Evolutionary conservation across 2,797 vertebrate genomes (phyloP), one percentile per base, ranked within the genome.

Genomic region (Scarus forsteni): DNA sequence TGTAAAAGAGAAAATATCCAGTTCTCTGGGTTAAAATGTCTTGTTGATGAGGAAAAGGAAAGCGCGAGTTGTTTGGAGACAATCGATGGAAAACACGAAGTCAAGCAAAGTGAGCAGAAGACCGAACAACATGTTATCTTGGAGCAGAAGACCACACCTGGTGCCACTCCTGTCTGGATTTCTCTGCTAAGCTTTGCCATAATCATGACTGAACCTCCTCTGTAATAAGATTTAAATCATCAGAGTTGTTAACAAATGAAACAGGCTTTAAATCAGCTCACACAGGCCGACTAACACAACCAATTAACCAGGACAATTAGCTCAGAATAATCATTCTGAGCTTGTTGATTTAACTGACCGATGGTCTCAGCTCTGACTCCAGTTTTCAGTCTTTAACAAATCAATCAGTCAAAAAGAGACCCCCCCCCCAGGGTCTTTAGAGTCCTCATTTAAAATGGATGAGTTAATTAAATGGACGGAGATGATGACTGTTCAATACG

Each of bases 391-490:
- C 52, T 9, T 39, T 34, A 55, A 18, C 2, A 14, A 6, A 66
- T 66, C 73, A 44, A 52, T 54, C 53, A 51, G n/a, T 45, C 19
- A 19, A 6, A 44, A 48, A 51, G 13, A 19, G n/a, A 16, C 15
- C 9, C n/a, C 14, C 44, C 15, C 14, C 19, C 0, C 8, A 42
- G 15, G 35, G 34, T 40, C 27, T 45, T 19, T 12, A 27, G 5
- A 27, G 10, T 50, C 15, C 66, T 69, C 40, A 16, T 75, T 73
- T 45, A 19, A 51, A 68, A 79, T 62, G 35, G 13, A 59, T 15
- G 14, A 54, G 68, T 5, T 61, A 27, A 70, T 81, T 60, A 69
- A 44, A 66, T 43, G 35, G 54, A 60, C 67, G 60, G 39, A 61
- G 63, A 60, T 9, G 42, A 70, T 54, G 50, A 51, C 36, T 9